A percentile compares a stretch with the other conserved stretches of the same genome.
Conservation (phyloP, 2,797 vertebrate genomes). For the Coccyzus lansbergi region DNA sequence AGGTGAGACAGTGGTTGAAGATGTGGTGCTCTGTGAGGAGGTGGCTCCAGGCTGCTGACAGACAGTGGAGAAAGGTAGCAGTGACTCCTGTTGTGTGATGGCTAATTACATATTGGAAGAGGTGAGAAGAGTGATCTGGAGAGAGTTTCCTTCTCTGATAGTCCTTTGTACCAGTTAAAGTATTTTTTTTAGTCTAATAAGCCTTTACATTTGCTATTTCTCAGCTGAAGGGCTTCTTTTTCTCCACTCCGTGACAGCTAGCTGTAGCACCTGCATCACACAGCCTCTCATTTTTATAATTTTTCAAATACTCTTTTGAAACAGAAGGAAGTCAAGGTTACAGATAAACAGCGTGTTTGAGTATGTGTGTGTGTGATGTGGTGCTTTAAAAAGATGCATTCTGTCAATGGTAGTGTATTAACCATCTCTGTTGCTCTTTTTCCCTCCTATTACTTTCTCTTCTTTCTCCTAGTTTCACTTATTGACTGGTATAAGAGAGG, state of each 20-base stretch:
- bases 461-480: not conserved
- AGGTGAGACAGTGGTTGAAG: not conserved
- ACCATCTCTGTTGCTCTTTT: not conserved
- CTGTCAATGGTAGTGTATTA: not conserved
- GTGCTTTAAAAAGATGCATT: not conserved
- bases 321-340: not conserved
- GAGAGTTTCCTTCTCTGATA: not conserved
- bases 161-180: not conserved
- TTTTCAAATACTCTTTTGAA: not conserved
- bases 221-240: not conserved
- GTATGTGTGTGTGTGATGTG: not conserved
- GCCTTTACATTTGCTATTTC: not conserved
- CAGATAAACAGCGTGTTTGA: rapidly evolving
- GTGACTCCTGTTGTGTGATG: not conserved
- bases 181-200: not conserved
- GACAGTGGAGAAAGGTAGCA: not conserved
- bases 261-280: not conserved
- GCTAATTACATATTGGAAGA: not conserved
- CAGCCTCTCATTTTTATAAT: not conserved
- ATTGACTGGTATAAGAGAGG: not conserved
- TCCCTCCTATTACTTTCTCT: not conserved
- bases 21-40: not conserved
- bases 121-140: not conserved
- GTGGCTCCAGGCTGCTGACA: not conserved
- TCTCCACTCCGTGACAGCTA: not conserved